Percentiles rank a stretch among this genome's conserved stretches.
phyloP scores from a whole-genome alignment of 2,113 vertebrate species.

The Apteryx mantelli region DNA sequence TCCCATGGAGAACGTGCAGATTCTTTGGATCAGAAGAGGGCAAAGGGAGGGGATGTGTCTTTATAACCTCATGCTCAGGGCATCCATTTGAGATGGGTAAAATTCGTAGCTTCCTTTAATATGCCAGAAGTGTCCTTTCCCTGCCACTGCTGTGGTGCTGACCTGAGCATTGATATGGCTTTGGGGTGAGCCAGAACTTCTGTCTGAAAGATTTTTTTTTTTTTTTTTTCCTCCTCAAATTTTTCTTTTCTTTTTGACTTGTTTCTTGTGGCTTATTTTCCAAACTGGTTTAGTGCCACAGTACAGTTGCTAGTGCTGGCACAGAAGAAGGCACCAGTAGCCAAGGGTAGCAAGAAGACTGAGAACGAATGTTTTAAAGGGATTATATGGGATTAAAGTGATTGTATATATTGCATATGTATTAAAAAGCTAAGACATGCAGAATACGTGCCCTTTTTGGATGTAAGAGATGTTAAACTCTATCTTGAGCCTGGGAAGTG shows the following conservation, averaged over 20 bases:
- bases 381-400: neutral
- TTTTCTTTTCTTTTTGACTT: neutral
- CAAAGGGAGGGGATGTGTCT: neutral
- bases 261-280: neutral
- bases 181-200: neutral
- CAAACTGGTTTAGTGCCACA: neutral
- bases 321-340: neutral
- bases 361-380: neutral
- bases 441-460: neutral
- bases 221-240: neutral
- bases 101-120: neutral
- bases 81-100: neutral
- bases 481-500: too few relatives aligned
- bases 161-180: neutral
- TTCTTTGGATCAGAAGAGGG: constrained; percentile 6
- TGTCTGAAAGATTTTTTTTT: too few relatives aligned
- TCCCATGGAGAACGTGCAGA: neutral
- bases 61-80: neutral
- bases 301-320: neutral
- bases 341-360: neutral
- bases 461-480: neutral
- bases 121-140: constrained; percentile 8
- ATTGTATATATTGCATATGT: neutral
- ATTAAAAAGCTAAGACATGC: neutral
- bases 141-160: neutral